These are phyloP conservation scores for Pagrus major DNA, from an alignment of 2,113 vertebrate species.

Conservation along the genomic window DNA sequence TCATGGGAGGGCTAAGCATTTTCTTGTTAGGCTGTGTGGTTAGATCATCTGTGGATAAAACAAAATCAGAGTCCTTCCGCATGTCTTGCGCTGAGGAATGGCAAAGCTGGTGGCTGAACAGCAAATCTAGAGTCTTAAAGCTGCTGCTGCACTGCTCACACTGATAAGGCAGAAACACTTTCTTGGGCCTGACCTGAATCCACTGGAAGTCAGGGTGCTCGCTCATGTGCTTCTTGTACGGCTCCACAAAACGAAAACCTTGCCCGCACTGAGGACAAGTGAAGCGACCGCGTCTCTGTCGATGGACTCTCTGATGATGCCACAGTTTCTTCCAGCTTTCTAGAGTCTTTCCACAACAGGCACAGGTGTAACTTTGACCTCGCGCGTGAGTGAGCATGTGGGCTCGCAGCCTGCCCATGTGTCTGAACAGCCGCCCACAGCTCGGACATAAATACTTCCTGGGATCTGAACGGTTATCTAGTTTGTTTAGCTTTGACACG, in stretches of 20 bases:
- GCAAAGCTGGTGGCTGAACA: slow-evolving; percentile 82
- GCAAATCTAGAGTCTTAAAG: slow-evolving; percentile 79
- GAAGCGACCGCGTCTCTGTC: slow-evolving; percentile 81
- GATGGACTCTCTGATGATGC: slow-evolving; percentile 83
- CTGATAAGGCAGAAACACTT: slow-evolving; percentile 77
- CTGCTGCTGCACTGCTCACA: slow-evolving; percentile 80
- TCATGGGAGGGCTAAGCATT: neutral
- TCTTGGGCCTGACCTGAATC: slow-evolving; percentile 61
- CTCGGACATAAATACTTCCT: slow-evolving; percentile 83
- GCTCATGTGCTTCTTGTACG: slow-evolving; percentile 81
- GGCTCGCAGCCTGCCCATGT: slow-evolving; percentile 82
- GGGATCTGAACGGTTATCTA: slow-evolving; percentile 81
- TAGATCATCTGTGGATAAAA: slow-evolving; percentile 41
- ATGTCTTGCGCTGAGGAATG: slow-evolving; percentile 65
- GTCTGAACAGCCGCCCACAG: slow-evolving; percentile 83
- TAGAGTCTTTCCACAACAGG: slow-evolving; percentile 79
- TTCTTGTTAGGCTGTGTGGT: slow-evolving; percentile 8
- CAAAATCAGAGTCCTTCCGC: slow-evolving; percentile 39
- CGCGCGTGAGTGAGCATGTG: slow-evolving; percentile 84
- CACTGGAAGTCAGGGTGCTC: slow-evolving; percentile 80
- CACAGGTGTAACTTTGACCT: slow-evolving; percentile 76
- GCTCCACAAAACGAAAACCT: slow-evolving; percentile 80
- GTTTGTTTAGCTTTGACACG: slow-evolving; percentile 75
- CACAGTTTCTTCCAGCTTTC: slow-evolving; percentile 83
- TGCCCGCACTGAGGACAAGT: slow-evolving; percentile 77